These are phyloP conservation scores for Drosophila barbarae DNA, from an alignment of 2,888 invertebrate genomes.

Conservation along the genomic window DNA sequence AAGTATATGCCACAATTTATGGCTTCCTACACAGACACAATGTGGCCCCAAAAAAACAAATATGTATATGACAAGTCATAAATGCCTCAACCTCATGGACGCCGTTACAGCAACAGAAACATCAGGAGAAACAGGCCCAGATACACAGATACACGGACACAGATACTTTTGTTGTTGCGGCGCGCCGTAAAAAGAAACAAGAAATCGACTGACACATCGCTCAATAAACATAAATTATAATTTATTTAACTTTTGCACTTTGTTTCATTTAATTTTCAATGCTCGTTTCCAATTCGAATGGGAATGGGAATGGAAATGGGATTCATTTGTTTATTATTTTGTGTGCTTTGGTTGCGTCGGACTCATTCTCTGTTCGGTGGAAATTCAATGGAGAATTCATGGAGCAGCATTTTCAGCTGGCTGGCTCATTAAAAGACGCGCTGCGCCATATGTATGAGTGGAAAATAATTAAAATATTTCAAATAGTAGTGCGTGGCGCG, in stretches of 20 bases:
- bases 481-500: slow-evolving; percentile 58
- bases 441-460: slow-evolving; percentile 14
- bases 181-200: slow-evolving; percentile 56
- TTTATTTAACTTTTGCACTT: slow-evolving; percentile 66
- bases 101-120: slow-evolving; percentile 25
- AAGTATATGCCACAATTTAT: slow-evolving; percentile 60
- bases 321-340: slow-evolving; percentile 39
- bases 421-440: slow-evolving; percentile 59
- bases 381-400: slow-evolving; percentile 24
- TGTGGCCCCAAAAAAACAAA: slow-evolving; percentile 41
- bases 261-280: slow-evolving; percentile 44
- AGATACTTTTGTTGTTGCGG: slow-evolving; percentile 49
- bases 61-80: slow-evolving; percentile 69
- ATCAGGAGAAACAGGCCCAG: slow-evolving; percentile 11
- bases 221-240: slow-evolving; percentile 74
- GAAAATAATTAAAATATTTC: slow-evolving; percentile 70
- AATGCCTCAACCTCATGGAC: slow-evolving; percentile 50
- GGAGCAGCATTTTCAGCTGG: slow-evolving; percentile 25
- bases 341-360: slow-evolving; percentile 19
- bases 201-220: slow-evolving; percentile 62
- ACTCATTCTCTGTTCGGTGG: slow-evolving; percentile 19
- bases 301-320: slow-evolving; percentile 11
- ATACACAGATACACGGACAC: slow-evolving; percentile 14
- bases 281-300: slow-evolving; percentile 45
- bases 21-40: slow-evolving; percentile 62